Evolutionary conservation across 1,140 invertebrate species (phyloP), one percentile per base, ranked within the genome.

Genomic region (Brachionus paranguensis): DNA sequence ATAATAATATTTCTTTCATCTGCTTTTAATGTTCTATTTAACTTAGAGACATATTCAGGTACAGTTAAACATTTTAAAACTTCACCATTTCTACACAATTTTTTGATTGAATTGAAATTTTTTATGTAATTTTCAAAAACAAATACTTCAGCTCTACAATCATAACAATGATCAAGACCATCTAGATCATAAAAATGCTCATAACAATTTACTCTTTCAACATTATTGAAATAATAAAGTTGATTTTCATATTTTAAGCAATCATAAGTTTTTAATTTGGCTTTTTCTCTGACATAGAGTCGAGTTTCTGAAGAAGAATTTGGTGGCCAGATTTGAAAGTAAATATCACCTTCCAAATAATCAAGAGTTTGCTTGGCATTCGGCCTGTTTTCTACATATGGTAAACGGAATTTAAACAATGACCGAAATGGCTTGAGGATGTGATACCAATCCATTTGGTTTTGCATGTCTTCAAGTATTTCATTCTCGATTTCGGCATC

Each of bases 161-260:
- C 74, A 17, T 78, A 78, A n/a, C 74, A 78, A 78, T 78, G 74
- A 53, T 78, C 74, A 10, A 78, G 47, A 20, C 74, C 74, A 53
- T 78, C 47, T 29, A 53, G 6, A 53, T 33, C 17, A 50, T 29
- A 53, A 53, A 33, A n/a, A n/a, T 78, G 74, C 29, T 37, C 24
- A 53, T 78, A 78, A 17, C 47, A 78, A n/a, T 12, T 53, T 7
- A 78, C 47, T 78, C 74, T 53, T 53, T 53, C 47, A n/a, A 29
- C 47, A 78, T 78, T 78, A 17, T 78, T 50, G 53, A 78, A 78
- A 27, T 29, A n/a, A 12, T 33, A 53, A 53, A 78, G 47, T 11
- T 50, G 24, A 29, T 78, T 53, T 53, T 78, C 74, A 78, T 53
- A 78, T 27, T 78, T 33, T 24, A 33, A 14, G 14, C 47, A 53